Evolutionary conservation across 2,888 invertebrate species (phyloP).

Genomic region (Altica lythri): DNA sequence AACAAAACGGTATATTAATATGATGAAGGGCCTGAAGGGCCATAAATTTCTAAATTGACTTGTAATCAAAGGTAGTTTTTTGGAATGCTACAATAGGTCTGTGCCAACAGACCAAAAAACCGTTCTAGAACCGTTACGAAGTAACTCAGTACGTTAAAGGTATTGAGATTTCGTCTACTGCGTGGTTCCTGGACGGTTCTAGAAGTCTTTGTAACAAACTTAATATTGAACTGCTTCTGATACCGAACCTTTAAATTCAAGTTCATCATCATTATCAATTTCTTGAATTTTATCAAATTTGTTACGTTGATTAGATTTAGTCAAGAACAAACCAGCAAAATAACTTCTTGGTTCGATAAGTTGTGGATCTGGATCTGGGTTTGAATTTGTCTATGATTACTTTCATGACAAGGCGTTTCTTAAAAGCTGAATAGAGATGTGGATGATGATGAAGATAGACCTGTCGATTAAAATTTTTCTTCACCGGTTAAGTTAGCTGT

Average conservation of each 20-base stretch:
- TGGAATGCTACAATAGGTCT: too few species aligned
- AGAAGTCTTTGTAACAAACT: too few species aligned
- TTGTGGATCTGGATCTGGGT: neutral
- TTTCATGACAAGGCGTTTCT: neutral
- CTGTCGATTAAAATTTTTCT: neutral
- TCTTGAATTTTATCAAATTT: neutral
- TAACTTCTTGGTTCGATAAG: neutral
- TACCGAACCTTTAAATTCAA: neutral
- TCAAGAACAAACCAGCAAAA: neutral
- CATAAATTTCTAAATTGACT: too few species aligned
- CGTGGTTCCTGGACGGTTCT: too few species aligned
- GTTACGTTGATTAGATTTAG: neutral
- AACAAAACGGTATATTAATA: too few species aligned
- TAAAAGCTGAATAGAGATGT: neutral
- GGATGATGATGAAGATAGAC: neutral
- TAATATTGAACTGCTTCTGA: neutral
- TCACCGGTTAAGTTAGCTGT: neutral
- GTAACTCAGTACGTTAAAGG: too few species aligned
- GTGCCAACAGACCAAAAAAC: too few species aligned
- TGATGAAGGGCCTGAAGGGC: too few species aligned
- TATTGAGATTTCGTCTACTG: too few species aligned
- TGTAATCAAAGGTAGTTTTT: too few species aligned
- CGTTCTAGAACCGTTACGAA: too few species aligned
- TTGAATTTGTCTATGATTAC: neutral
- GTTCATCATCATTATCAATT: neutral